Evolutionary conservation across 2,113 vertebrate species (phyloP).

Genomic region (Nestor notabilis): DNA sequence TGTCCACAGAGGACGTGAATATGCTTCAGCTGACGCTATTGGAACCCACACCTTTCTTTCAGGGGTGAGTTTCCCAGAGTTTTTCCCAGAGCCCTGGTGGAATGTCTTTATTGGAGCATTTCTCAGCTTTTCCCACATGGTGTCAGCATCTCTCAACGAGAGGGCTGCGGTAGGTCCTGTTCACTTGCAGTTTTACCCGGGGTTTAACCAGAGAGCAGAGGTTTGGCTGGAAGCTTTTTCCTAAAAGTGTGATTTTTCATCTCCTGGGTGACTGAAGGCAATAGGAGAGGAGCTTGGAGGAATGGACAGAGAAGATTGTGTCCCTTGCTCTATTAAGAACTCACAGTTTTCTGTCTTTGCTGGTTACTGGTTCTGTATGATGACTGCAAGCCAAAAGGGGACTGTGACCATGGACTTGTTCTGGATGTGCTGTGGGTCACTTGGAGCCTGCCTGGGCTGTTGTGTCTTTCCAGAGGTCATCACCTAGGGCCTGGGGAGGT

Average conservation of each 20-base stretch:
- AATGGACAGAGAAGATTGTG: not conserved
- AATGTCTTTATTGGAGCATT: not conserved
- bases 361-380: not conserved
- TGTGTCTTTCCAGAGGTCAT: not conserved
- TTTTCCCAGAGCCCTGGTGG: fast-evolving
- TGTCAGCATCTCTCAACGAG: constrained; percentile 46
- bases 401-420: not conserved
- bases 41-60: not conserved
- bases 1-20: not conserved
- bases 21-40: fast-evolving
- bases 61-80: fast-evolving
- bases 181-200: fast-evolving
- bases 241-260: not conserved
- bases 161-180: fast-evolving
- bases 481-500: not conserved
- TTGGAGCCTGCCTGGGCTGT: not conserved
- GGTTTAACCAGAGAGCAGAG: fast-evolving
- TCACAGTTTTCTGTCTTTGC: not conserved
- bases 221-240: not conserved
- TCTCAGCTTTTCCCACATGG: constrained; percentile 35
- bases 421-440: not conserved
- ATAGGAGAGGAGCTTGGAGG: not conserved
- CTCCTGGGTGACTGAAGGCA: not conserved
- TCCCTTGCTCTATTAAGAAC: not conserved
- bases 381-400: fast-evolving